These are phyloP conservation scores for Empis stercorea DNA, from an alignment of 2,888 invertebrate genomes.

Conservation along the genomic window DNA sequence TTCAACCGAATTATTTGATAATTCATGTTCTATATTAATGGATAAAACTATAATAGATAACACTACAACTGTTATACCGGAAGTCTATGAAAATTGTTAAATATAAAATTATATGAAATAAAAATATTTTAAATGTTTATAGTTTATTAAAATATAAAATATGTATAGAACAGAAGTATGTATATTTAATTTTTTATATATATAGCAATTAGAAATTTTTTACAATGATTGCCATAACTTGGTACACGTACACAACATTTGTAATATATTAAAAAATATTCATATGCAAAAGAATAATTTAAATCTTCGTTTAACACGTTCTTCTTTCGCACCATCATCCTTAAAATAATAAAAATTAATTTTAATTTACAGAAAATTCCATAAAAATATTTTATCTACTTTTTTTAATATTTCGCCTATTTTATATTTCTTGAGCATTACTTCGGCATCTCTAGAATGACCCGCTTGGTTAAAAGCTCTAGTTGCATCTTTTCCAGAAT, in stretches of 20 bases:
- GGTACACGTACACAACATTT: no score
- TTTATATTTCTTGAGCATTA: constrained; percentile 44
- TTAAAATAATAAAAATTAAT: no score
- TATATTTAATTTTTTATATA: no score
- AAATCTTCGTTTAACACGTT: neutral
- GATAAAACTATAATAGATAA: constrained; percentile 1
- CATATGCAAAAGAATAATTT: neutral
- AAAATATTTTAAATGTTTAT: neutral
- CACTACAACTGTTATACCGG: neutral
- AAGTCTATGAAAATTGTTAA: neutral
- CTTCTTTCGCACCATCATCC: no score
- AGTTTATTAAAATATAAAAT: no score
- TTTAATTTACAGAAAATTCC: no score
- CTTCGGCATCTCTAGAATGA: constrained; percentile 52
- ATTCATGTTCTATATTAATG: constrained; percentile 36
- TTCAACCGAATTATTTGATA: constrained; percentile 40
- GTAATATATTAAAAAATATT: no score
- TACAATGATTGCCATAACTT: no score
- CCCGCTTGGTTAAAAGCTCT: constrained; percentile 51
- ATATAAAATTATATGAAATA: no score
- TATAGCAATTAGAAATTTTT: no score
- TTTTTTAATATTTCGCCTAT: constrained; percentile 60
- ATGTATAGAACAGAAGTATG: no score
- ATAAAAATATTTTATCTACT: no score
- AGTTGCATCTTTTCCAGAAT: constrained; percentile 54